Evolutionary conservation across 2,888 invertebrate genomes (phyloP), one percentile per base, ranked within the genome.

Genomic region (Drosophila histrio): DNA sequence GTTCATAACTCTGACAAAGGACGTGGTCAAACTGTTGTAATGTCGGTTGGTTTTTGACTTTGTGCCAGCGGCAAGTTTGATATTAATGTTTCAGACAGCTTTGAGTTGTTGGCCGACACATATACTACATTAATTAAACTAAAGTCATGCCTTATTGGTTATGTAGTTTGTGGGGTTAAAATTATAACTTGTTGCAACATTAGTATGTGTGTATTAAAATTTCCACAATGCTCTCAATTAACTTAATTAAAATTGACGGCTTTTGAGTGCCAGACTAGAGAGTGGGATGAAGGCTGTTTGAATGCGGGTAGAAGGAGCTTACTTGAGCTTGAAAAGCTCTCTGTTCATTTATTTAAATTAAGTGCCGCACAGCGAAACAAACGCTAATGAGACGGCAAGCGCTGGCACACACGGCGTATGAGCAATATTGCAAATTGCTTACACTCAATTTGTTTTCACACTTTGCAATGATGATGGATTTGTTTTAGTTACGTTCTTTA

Each of bases 391-490:
- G 57, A 30, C 46, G 49, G 38, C 38, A 47, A 52, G 26, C 21
- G 34, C 52, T 8, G 21, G 11, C 21, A 11, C 28, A 34, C 67
- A 41, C 41, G 44, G 71, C 79, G 66, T 78, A 66, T 74, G 71
- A 60, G 67, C 46, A 67, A 79, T 75, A 64, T 71, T 46, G 66
- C 53, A 70, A 70, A 70, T 78, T 63, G 57, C 75, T 63, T 71
- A 60, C 79, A 75, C 54, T 74, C 79, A 79, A 79, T 77, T 79
- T 77, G 76, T 54, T 59, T 72, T 36, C 26, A 41, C 28, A 54
- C 24, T 22, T 39, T 22, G 24, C n/a, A n/a, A n/a, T 26, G 32
- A 63, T 78, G 77, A 80, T 80, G 81, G 72, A 80, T 72, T 77
- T 77, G 63, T 69, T 77, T 56, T 44, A 53, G 72, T 61, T 32